Evolutionary conservation across 2,888 invertebrate species (phyloP), one percentile per base, ranked within the genome.

Genomic region (Pollenia angustigena): DNA sequence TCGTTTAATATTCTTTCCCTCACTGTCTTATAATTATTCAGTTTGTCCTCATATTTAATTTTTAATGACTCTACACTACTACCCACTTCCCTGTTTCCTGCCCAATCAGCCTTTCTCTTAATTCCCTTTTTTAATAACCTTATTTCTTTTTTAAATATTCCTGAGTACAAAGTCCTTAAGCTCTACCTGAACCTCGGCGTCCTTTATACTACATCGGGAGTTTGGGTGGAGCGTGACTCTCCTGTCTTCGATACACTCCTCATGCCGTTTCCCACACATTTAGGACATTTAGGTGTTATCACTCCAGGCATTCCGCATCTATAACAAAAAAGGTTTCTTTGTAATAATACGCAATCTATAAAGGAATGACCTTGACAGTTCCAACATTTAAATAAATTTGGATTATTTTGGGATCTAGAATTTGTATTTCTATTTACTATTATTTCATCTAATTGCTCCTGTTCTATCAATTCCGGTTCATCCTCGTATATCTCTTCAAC

Each of bases 161-260:
- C 12, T 50, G 1, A n/a, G 2, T 14, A 11, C 9, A 2, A n/a
- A n/a, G 11, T 58, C n/a, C 4, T 44, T 32, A 11, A 23, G 1
- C 40, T 6, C 23, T 32, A 48, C 8, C 4, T 74, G 32, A 1
- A n/a, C n/a, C 12, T 11, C 12, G 4, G 11, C 9, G 12, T 18
- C 23, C 18, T 50, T 42, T 11, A 50, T 3, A 6, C 8, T 18
- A 14, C 12, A 42, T 10, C 75, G 62, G 62, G 18, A 16, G 74
- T 74, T 12, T 74, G 74, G n/a, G 74, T 60, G 42, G 60, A 74
- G 60, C 60, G 60, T 60, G 62, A 42, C 4, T 75, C 62, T 23
- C 50, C 75, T 42, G 50, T 48, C n/a, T 16, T 62, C 14, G 40
- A 9, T 42, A 62, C 62, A 62, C 60, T 16, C 68, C 52, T 10